These are phyloP conservation scores for Notoglanidium macrostoma DNA, from an alignment of 2,797 vertebrate genomes.

Conservation along the genomic window DNA sequence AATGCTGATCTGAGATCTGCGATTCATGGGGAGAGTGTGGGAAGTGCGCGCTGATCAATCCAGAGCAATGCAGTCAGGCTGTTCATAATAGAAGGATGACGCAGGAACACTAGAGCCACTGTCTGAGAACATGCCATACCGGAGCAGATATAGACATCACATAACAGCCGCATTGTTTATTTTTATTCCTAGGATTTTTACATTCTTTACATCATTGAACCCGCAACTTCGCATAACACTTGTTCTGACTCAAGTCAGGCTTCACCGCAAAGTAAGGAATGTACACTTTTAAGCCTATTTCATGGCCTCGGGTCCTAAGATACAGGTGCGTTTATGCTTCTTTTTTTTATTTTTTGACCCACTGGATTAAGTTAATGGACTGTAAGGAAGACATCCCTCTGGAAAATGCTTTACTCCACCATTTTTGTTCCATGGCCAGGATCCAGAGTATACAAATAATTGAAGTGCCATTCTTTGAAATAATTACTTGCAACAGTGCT, in stretches of 20 bases:
- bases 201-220: background rate
- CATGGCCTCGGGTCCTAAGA: background rate
- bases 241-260: background rate
- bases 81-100: conserved; percentile 29
- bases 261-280: background rate
- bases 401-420: conserved; percentile 12
- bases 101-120: conserved; percentile 16
- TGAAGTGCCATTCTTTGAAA: conserved; percentile 23
- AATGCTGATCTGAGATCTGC: conserved; percentile 24
- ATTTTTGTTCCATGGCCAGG: background rate
- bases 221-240: background rate
- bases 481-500: background rate
- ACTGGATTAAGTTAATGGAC: conserved; percentile 9
- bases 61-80: conserved; percentile 8
- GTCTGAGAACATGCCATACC: conserved; percentile 7
- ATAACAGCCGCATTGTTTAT: background rate
- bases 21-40: background rate
- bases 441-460: conserved; percentile 20
- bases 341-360: background rate
- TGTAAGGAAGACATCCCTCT: background rate
- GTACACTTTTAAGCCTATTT: background rate
- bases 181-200: background rate
- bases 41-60: background rate
- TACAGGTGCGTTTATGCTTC: conserved; percentile 7
- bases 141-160: background rate